These are phyloP conservation scores for Tinea semifulvella DNA, from an alignment of 2,888 invertebrate species.

Conservation along the genomic window DNA sequence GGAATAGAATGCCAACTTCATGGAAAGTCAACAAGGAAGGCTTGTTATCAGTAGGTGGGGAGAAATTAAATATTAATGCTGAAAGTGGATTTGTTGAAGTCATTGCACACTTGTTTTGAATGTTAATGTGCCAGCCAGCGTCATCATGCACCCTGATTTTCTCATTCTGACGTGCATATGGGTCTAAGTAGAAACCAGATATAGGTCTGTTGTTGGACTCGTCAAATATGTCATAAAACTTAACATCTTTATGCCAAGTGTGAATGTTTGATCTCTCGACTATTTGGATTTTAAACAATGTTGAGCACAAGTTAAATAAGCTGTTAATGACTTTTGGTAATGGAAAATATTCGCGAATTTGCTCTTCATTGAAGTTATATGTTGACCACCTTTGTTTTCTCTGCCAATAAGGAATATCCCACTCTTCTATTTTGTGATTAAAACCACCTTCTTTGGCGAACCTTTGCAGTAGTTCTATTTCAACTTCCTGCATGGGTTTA, in stretches of 20 bases:
- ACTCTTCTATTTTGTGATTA: constrained; percentile 72
- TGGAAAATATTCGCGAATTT: constrained; percentile 83
- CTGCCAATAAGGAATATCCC: constrained; percentile 91
- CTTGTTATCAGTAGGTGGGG: constrained; percentile 67
- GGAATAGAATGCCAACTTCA: constrained; percentile 80
- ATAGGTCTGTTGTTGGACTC: constrained; percentile 69
- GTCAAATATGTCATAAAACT: constrained; percentile 83
- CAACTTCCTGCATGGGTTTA: constrained; percentile 77
- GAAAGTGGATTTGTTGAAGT: constrained; percentile 76
- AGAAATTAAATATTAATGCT: constrained; percentile 86
- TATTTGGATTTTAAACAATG: constrained; percentile 81
- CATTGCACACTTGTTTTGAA: constrained; percentile 74
- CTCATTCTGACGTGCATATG: constrained; percentile 73
- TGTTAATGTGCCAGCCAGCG: constrained; percentile 81
- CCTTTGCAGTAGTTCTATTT: constrained; percentile 74
- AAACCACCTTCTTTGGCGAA: constrained; percentile 81
- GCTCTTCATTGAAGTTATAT: constrained; percentile 75
- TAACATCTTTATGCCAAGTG: constrained; percentile 88
- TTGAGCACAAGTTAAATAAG: constrained; percentile 78
- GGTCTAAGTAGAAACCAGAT: constrained; percentile 88
- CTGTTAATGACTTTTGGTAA: constrained; percentile 81
- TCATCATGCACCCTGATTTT: constrained; percentile 69
- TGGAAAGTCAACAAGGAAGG: constrained; percentile 78
- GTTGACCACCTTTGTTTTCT: constrained; percentile 75
- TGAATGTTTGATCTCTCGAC: constrained; percentile 71